Base-by-base conservation (phyloP, 2,113 vertebrate species). In the Ceuthmochares aereus region DNA sequence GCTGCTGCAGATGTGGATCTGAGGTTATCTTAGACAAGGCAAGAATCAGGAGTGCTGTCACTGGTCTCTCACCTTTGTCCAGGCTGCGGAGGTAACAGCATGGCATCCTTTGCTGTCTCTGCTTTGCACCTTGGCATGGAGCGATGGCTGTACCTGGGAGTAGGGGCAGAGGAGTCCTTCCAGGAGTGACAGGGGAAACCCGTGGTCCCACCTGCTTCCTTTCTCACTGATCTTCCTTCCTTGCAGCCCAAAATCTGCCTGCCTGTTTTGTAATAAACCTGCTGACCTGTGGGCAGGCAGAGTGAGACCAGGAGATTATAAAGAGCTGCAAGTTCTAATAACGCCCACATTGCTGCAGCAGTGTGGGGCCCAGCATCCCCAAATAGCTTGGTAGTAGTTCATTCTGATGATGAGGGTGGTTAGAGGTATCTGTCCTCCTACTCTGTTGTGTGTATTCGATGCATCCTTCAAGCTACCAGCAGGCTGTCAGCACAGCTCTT, bases 1-100 rank as follows among this genome's bases (percentile, higher is more conserved):
- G 51, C 76, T 84, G n/a, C 47, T 75, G 1, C 2, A 64, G 55
- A 34, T 54, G 26, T 49, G 51, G 51, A 32, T 70, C 87, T 91
- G 45, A 70, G 42, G 10, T 91, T 75, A 37, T 42, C 17, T 91
- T 55, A 49, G 64, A 14, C 26, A n/a, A 67, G 32, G 51, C 55
- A 54, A 12, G 36, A 66, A n/a, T 36, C 66, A 22, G 25, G 43
- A 55, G 7, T 10, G 37, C 40, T 29, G 14, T 54, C 29, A 12
- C 63, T 52, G 51, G 1, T 1, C 43, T 49, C n/a, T 62, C 0
- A 2, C 67, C 49, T 13, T 4, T 0, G 0, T 59, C 47, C 47
- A 59, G 86, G 36, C 47, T 84, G 43, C 1, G 2, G 10, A 36
- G 45, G 36, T 62, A 36, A 26, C 0, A 2, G 22, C 26, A 3